Conservation (phyloP, 2,113 vertebrate species). For the Tetrax tetrax region DNA sequence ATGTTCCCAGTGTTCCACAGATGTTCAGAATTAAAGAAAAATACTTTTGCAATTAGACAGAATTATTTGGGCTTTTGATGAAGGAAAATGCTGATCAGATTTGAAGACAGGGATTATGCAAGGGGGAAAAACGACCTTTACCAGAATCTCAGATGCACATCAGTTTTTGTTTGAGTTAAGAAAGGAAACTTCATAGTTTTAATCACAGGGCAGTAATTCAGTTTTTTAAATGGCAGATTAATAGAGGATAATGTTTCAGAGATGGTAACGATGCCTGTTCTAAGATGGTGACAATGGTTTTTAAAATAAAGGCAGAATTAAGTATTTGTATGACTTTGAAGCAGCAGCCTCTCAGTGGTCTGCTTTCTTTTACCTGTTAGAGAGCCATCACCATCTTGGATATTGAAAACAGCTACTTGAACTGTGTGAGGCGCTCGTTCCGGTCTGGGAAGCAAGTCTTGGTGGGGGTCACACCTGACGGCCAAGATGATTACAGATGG, state of each 20-base stretch:
- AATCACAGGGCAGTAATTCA: not conserved
- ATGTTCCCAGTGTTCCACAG: not conserved
- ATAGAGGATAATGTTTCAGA: not conserved
- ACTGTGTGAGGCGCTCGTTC: slow-evolving; percentile 77
- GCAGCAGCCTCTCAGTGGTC: not conserved
- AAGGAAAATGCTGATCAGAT: not conserved
- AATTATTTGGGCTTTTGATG: not conserved
- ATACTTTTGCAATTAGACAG: not conserved
- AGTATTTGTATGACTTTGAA: not conserved
- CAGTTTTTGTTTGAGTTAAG: not conserved
- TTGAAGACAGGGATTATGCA: not conserved
- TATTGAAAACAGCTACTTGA: slow-evolving; percentile 87
- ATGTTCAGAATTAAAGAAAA: not conserved
- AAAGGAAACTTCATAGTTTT: not conserved
- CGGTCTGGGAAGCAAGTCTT: slow-evolving; percentile 88
- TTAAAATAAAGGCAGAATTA: not conserved
- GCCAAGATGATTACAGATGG: slow-evolving; percentile 82
- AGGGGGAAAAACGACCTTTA: not conserved
- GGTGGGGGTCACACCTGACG: slow-evolving; percentile 78
- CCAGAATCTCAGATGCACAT: not conserved
- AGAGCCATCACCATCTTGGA: slow-evolving; percentile 94
- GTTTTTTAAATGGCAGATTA: not conserved
- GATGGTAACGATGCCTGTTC: not conserved
- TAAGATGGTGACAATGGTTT: not conserved
- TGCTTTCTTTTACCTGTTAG: slow-evolving; percentile 69